These are phyloP conservation scores for Rhogogaster chlorosoma DNA, from an alignment of 2,888 invertebrate genomes.

Conservation along the genomic window DNA sequence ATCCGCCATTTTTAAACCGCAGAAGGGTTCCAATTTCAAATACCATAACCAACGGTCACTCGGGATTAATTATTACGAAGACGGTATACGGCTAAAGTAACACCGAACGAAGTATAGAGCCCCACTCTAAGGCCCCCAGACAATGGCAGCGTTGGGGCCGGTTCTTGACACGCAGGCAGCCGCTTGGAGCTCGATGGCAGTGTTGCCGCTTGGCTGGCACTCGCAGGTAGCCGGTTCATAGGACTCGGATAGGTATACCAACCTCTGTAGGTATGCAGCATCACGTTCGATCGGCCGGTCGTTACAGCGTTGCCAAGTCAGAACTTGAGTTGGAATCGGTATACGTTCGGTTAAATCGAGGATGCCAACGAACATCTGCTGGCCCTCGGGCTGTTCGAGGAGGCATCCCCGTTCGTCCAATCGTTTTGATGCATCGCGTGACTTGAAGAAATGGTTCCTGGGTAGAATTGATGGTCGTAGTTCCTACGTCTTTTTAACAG, in stretches of 20 bases:
- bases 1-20: conserved; percentile 5
- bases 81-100: neutral
- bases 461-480: conserved; percentile 2
- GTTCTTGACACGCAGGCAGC: conserved; percentile 72
- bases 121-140: conserved; percentile 62
- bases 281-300: conserved; percentile 27
- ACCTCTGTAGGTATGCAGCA: neutral
- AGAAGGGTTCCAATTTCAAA: neutral
- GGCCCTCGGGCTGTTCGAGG: conserved; percentile 69
- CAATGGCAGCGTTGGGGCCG: conserved; percentile 74
- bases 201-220: conserved; percentile 54
- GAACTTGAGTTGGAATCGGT: neutral
- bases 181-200: conserved; percentile 51
- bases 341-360: conserved; percentile 12
- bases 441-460: conserved; percentile 67
- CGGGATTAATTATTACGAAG: neutral
- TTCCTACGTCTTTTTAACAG: neutral
- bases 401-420: neutral
- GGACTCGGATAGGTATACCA: conserved; percentile 9
- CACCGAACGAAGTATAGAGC: conserved; percentile 40
- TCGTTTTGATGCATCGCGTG: conserved; percentile 75
- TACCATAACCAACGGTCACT: neutral
- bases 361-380: conserved; percentile 73
- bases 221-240: conserved; percentile 43
- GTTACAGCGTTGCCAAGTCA: conserved; percentile 59